A percentile compares a stretch with the other conserved stretches of the same genome.
Conservation (phyloP, 2,797 vertebrate species). For the Anisognathus igniventris region DNA sequence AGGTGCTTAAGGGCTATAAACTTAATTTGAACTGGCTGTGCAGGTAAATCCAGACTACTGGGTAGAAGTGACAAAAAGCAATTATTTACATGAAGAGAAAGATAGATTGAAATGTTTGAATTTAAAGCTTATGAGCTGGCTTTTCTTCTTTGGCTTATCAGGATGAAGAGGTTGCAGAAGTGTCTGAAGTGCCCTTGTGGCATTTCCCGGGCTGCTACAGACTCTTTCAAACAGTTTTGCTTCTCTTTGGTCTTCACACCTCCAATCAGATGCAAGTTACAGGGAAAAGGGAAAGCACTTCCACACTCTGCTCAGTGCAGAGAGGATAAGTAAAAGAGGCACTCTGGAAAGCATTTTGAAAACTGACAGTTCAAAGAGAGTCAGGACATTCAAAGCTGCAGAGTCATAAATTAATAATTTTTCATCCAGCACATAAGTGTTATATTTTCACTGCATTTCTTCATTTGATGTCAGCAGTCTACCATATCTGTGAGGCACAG, state of each 20-base stretch:
- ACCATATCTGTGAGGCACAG: not conserved
- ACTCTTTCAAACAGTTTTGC: not conserved
- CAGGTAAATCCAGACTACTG: not conserved
- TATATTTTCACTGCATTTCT: not conserved
- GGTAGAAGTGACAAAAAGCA: not conserved
- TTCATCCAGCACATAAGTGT: not conserved
- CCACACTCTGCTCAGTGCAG: not conserved
- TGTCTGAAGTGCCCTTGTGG: not conserved
- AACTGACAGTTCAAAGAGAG: conserved; percentile 13
- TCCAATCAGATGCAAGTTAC: not conserved
- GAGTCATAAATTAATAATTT: conserved; percentile 4
- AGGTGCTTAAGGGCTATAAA: not conserved
- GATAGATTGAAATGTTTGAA: not conserved
- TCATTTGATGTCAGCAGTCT: not conserved
- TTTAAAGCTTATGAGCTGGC: not conserved
- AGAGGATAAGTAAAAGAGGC: not conserved
- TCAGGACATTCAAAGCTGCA: not conserved
- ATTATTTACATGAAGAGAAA: not conserved
- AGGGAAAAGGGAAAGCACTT: not conserved
- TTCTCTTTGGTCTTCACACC: not conserved
- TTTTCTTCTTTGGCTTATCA: not conserved
- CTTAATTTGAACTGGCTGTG: not conserved
- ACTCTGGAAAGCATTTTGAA: not conserved
- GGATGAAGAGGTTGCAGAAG: not conserved
- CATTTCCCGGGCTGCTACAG: not conserved